Evolutionary conservation across 2,888 invertebrate genomes (phyloP).

Genomic region (Dasysyrphus albostriatus): DNA sequence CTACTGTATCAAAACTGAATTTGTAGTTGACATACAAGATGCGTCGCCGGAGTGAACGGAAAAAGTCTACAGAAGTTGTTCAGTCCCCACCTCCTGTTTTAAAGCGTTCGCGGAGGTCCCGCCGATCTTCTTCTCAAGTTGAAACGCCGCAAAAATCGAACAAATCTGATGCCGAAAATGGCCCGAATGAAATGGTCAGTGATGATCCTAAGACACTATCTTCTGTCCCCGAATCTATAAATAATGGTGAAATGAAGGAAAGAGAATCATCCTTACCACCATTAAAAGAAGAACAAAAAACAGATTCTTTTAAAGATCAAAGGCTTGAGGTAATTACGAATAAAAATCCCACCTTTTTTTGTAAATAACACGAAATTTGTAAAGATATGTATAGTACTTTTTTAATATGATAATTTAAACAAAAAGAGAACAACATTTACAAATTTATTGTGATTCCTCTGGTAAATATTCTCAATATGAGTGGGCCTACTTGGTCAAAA

Average conservation of each 20-base stretch:
- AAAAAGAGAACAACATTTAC: no score
- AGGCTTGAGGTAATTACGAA: not conserved
- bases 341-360: not conserved
- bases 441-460: no score
- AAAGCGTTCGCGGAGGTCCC: conserved; percentile 79
- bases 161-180: conserved; percentile 77
- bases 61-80: conserved; percentile 86
- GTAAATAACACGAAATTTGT: no score
- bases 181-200: conserved; percentile 21
- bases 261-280: not conserved
- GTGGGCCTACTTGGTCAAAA: no score
- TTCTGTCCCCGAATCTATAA: conserved; percentile 18
- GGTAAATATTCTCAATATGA: no score
- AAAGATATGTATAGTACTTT: no score
- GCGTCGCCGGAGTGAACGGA: conserved; percentile 90
- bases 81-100: conserved; percentile 84
- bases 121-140: conserved; percentile 77
- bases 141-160: conserved; percentile 78
- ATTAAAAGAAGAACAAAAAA: not conserved
- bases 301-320: not conserved
- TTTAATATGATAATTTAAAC: no score
- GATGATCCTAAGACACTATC: conserved; percentile 19
- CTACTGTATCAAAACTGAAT: not conserved
- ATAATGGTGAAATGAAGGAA: conserved; percentile 11
- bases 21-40: conserved; percentile 82